Evolutionary conservation across 2,888 invertebrate genomes (phyloP).

Genomic region (Thymelicus acteon): DNA sequence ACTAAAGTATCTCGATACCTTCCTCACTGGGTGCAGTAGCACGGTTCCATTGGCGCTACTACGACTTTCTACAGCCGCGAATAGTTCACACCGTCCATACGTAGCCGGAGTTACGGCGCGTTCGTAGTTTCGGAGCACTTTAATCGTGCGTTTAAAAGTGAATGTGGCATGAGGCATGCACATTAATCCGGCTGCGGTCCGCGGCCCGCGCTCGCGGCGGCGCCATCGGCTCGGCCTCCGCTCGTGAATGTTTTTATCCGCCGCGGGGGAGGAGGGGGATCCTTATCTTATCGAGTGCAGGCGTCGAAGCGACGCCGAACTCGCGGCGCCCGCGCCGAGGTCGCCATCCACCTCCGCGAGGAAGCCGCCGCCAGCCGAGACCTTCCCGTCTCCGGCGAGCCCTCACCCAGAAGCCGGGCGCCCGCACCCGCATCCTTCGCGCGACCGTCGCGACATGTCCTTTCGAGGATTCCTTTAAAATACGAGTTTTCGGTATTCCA

Average conservation of each 20-base stretch:
- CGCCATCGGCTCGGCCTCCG: conserved; percentile 64
- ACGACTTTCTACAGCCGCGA: background rate
- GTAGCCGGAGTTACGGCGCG: conserved; percentile 10
- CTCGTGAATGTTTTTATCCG: conserved; percentile 71
- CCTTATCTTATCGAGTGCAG: conserved; percentile 63
- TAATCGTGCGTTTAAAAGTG: conserved; percentile 41
- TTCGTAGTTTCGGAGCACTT: conserved; percentile 14
- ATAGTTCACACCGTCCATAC: background rate
- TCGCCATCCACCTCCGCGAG: conserved; percentile 47
- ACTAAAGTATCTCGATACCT: background rate
- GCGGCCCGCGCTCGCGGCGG: conserved; percentile 55
- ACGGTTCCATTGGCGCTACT: background rate
- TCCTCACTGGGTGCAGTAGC: background rate
- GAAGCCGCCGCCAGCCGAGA: conserved; percentile 3
- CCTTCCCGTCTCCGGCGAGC: background rate
- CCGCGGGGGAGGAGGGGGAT: conserved; percentile 44
- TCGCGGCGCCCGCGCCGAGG: conserved; percentile 53
- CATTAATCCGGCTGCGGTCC: conserved; percentile 55
- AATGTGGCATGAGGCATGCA: conserved; percentile 56
- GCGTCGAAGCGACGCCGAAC: conserved; percentile 59
- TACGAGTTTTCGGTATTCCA: conserved; percentile 39
- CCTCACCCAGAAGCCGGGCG: conserved; percentile 45
- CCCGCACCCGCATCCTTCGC: conserved; percentile 65
- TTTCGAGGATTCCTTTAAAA: conserved; percentile 55
- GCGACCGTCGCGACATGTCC: conserved; percentile 43